Evolutionary conservation across 2,113 vertebrate genomes (phyloP).

Genomic region (Pomatostomus ruficeps): DNA sequence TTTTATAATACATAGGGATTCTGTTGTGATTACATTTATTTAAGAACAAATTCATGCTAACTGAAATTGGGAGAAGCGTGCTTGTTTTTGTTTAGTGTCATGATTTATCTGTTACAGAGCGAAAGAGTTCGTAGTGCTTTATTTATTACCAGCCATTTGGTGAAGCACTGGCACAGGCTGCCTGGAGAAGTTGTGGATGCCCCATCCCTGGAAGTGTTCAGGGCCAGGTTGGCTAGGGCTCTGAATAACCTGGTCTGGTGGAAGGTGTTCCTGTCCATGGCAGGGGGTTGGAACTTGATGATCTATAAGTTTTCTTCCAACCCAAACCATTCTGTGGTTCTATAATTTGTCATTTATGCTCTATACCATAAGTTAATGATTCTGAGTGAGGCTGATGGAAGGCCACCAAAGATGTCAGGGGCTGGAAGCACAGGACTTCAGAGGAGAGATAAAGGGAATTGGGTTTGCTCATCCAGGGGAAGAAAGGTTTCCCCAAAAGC

Average conservation of each 20-base stretch:
- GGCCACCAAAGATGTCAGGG: neutral
- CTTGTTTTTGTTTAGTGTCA: neutral
- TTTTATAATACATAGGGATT: neutral
- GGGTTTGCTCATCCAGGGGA: neutral
- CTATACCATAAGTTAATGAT: neutral
- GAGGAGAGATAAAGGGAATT: neutral
- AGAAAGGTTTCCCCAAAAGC: neutral
- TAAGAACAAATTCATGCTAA: neutral
- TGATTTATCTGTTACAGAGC: neutral
- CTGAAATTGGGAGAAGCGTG: neutral
- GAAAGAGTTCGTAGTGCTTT: neutral
- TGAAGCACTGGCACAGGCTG: neutral
- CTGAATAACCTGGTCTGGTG: neutral
- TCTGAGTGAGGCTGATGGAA: neutral
- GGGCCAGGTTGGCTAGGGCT: neutral
- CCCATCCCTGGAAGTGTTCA: neutral
- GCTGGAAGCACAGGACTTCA: neutral
- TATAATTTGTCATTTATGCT: neutral
- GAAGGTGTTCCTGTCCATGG: neutral
- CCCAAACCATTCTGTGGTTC: neutral
- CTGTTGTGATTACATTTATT: neutral
- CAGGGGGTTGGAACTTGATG: rapidly evolving
- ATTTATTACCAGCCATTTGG: neutral
- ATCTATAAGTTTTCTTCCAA: neutral
- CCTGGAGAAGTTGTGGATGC: neutral